Base-by-base conservation (phyloP, 2,113 vertebrate species). In the Tamias sibiricus region DNA sequence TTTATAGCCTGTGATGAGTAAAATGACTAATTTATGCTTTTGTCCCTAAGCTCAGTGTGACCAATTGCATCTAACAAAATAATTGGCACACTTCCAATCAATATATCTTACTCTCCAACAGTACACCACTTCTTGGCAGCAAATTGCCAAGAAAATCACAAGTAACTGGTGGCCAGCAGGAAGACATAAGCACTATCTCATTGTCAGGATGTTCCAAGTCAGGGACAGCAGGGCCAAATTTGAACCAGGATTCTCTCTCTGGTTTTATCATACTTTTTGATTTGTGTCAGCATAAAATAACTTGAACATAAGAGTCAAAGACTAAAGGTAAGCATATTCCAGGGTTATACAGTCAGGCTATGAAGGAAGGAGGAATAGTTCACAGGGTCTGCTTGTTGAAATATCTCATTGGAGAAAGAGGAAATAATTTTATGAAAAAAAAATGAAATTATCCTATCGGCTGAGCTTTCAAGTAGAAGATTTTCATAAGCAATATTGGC, bases 281-380 rank as follows among this genome's bases (percentile, higher is more conserved):
- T 84, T 57, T 84, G 28, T 94, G 47, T 47, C 47, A 81, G 76
- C 74, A 92, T 7, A 84, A 24, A 93, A 91, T 92, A 84, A 84
- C 24, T 42, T 81, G 20, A 91, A 42, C 26, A 37, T 35, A 88
- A 95, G 57, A 40, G 44, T 37, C 6, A 64, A 96, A 26, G 17
- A 17, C 16, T 59, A 68, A 26, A 11, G 0, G 0, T 49, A 57
- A 59, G 0, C 2, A 57, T 40, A 72, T 30, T 24, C 26, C 47
- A 57, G 12, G 40, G 17, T 68, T n/a, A 62, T 8, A 13, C 1
- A 66, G 37, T 87, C 42, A 88, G 37, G 2, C 12, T 11, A 32
- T 35, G 3, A 49, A 76, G 11, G 28, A 72, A 7, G 19, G 8
- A 80, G 11, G 6, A 2, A 66, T 2, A 83, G 30, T 42, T 74